phyloP scores from a whole-genome alignment of 2,113 vertebrate genomes.

The Typhlomys cinereus region DNA sequence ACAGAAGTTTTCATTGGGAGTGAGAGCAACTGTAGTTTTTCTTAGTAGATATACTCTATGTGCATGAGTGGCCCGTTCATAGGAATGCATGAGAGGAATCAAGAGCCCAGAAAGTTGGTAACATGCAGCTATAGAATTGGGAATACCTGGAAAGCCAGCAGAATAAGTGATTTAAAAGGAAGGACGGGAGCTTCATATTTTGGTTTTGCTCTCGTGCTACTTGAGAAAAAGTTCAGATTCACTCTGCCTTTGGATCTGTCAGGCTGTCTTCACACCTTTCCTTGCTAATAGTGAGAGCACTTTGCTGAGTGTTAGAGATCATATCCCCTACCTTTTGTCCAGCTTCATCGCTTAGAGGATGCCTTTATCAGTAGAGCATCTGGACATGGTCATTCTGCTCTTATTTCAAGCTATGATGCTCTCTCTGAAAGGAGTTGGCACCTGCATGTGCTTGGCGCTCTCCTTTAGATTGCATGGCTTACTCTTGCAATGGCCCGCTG shows the following conservation, averaged over 20 bases:
- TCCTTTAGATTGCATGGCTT: not conserved
- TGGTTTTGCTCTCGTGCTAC: not conserved
- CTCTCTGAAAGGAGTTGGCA: too few species aligned
- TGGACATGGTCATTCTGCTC: not conserved
- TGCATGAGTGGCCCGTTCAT: not conserved
- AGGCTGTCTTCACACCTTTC: not conserved
- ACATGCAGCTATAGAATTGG: not conserved
- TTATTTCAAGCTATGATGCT: not conserved
- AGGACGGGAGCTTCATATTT: not conserved
- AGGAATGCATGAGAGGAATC: not conserved
- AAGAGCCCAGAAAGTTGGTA: not conserved
- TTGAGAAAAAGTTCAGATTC: not conserved
- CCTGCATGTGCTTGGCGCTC: not conserved
- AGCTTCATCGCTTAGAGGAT: not conserved
- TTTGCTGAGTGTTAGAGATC: not conserved
- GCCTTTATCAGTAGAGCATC: too few species aligned
- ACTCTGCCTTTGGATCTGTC: not conserved
- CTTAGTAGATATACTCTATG: not conserved
- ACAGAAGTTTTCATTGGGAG: not conserved
- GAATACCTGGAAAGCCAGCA: not conserved
- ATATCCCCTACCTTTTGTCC: rapidly evolving
- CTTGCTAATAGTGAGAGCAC: rapidly evolving
- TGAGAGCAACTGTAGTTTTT: not conserved
- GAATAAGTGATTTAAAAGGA: not conserved
- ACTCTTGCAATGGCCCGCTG: too few species aligned